Percentiles rank a stretch among this genome's conserved stretches.
Conservation (phyloP, 2,888 invertebrate genomes). For the Meghimatium bilineatum region DNA sequence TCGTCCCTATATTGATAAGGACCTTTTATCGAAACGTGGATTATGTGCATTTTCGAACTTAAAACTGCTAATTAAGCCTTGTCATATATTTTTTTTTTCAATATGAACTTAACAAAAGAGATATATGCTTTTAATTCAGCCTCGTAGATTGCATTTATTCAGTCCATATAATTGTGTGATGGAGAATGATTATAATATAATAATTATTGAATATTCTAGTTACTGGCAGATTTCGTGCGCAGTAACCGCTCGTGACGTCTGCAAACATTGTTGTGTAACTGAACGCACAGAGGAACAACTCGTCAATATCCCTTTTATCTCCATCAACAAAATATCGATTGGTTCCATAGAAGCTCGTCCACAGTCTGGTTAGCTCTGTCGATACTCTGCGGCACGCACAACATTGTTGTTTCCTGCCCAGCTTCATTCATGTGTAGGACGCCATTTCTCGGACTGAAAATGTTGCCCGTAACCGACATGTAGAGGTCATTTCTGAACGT, state of each 20-base stretch:
- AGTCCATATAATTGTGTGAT: too few species aligned
- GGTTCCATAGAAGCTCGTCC: neutral
- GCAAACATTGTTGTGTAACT: neutral
- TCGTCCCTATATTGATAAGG: too few species aligned
- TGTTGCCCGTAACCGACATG: neutral
- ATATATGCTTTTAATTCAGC: too few species aligned
- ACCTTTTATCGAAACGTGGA: too few species aligned
- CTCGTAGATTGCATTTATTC: too few species aligned
- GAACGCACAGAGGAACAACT: neutral
- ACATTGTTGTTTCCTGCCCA: constrained; percentile 2
- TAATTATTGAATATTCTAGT: neutral
- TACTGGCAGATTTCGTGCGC: neutral
- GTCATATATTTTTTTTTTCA: too few species aligned
- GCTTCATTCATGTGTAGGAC: neutral
- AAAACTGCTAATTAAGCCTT: too few species aligned
- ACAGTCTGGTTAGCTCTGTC: neutral
- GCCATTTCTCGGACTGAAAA: constrained; percentile 13
- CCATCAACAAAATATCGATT: constrained; percentile 7
- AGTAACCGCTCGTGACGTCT: neutral
- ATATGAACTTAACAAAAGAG: too few species aligned
- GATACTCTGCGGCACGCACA: neutral
- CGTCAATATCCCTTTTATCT: neutral
- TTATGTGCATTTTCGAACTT: too few species aligned
- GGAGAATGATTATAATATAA: neutral
- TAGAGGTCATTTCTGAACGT: neutral